Evolutionary conservation across 2,113 vertebrate species (phyloP), one percentile per base, ranked within the genome.

Genomic region (Mormoops blainvillei): DNA sequence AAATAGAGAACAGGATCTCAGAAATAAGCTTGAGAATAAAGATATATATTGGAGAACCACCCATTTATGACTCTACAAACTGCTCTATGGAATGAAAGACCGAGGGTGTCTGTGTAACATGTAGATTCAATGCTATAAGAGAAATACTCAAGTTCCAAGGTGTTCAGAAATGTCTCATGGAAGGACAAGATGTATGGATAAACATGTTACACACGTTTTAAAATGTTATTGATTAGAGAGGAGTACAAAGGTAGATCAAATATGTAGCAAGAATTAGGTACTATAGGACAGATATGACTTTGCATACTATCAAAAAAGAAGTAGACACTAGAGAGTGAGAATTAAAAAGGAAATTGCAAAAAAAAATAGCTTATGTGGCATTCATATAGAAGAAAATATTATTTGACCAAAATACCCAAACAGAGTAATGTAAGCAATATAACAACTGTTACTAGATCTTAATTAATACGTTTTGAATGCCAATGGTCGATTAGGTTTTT

Each of bases 331-430:
- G 18, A 80, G 2, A 88, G 2, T 26, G 9, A 91, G 19, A 52
- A 45, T 52, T 91, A 48, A 80, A 70, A 77, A 63, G 38, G 14
- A 31, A 74, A 91, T 61, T 77, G 7, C 22, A 50, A 63, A 74
- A 45, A 16, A 74, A 26, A 22, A 71, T 65, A 77, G 10, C 7
- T 56, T 71, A 68, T 70, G 9, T 45, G n/a, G 19, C 4, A 48
- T 58, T 56, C 91, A 11, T 52, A 86, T 20, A 33, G 20, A 85
- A 26, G 28, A n/a, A 2, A 91, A 56, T 90, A 58, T 85, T 12
- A n/a, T 65, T 94, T 93, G 7, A 3, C 8, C 48, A 87, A n/a
- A 63, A 86, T 56, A 74, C 78, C 26, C 41, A 94, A 94, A 70
- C 54, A 31, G 67, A 18, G 20, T 20, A 65, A 70, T 83, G 12